These are phyloP conservation scores for Notothenia rossii DNA, from an alignment of 2,113 vertebrate genomes.

Conservation along the genomic window DNA sequence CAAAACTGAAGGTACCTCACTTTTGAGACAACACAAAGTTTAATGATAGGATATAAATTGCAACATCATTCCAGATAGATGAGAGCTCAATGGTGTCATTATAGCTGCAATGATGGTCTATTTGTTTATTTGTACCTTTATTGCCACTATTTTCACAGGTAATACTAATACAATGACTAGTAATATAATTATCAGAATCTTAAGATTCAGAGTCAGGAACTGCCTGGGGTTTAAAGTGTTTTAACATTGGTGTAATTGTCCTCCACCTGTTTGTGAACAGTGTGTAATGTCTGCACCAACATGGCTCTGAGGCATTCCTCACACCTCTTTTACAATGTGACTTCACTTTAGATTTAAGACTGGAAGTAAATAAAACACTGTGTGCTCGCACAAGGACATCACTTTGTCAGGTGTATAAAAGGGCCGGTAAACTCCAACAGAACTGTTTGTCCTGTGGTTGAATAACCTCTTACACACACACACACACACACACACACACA, in stretches of 20 bases:
- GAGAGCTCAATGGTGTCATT: background rate
- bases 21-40: conserved; percentile 16
- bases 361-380: conserved; percentile 1
- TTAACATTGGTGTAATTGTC: too few species aligned
- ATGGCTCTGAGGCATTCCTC: conserved; percentile 23
- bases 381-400: background rate
- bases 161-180: background rate
- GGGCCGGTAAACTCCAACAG: background rate
- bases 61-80: conserved; percentile 14
- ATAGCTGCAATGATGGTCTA: background rate
- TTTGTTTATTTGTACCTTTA: background rate
- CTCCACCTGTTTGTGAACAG: background rate
- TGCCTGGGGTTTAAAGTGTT: too few species aligned
- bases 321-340: conserved; percentile 26
- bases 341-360: conserved; percentile 16
- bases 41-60: conserved; percentile 1
- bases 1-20: conserved; percentile 1
- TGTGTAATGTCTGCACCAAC: conserved; percentile 25
- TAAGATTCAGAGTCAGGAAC: background rate
- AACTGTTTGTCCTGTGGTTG: background rate
- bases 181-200: background rate
- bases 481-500: too few species aligned
- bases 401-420: background rate
- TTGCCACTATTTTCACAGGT: background rate
- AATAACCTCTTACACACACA: background rate